phyloP scores from a whole-genome alignment of 30 jellyfish, hydroid and myxozoan species.

The Chrysaora quinquecirrha region DNA sequence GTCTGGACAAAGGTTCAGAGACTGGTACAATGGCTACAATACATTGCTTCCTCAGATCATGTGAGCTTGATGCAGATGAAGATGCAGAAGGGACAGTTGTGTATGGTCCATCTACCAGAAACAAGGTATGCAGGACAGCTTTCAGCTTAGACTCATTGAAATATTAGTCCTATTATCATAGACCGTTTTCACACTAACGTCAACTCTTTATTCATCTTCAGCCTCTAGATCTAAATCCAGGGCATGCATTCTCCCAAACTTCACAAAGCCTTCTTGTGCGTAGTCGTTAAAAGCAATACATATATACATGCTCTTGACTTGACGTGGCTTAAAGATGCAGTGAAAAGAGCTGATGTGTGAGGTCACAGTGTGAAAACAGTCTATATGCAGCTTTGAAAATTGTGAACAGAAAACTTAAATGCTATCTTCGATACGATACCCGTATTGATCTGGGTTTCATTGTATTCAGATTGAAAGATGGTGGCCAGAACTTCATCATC shows the following conservation, averaged over 20 bases:
- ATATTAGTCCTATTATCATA: not conserved
- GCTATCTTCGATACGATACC: conserved; percentile 1
- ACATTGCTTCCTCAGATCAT: conserved; percentile 1
- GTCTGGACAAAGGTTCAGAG: conserved; percentile 9
- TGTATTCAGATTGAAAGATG: not conserved
- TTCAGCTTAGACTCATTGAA: conserved; percentile 1
- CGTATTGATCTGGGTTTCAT: conserved; percentile 1
- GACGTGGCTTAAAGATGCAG: not conserved
- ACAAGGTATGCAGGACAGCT: conserved; percentile 12
- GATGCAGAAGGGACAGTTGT: conserved; percentile 7
- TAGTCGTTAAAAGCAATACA: not conserved
- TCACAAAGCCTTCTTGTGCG: conserved; percentile 1
- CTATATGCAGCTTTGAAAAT: not conserved
- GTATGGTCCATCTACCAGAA: conserved; percentile 20
- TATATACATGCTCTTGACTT: not conserved
- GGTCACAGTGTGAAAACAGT: not conserved
- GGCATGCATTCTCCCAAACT: not conserved
- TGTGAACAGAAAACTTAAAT: not conserved
- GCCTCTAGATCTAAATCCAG: conserved; percentile 1
- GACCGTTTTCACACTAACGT: conserved; percentile 1
- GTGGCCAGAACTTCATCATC: conserved; percentile 1
- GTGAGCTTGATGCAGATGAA: not conserved
- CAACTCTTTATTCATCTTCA: not conserved
- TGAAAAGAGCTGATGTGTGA: conserved; percentile 1
- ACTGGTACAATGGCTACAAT: conserved; percentile 18